Conservation (phyloP, 2,113 vertebrate species). For the Lota lota region DNA sequence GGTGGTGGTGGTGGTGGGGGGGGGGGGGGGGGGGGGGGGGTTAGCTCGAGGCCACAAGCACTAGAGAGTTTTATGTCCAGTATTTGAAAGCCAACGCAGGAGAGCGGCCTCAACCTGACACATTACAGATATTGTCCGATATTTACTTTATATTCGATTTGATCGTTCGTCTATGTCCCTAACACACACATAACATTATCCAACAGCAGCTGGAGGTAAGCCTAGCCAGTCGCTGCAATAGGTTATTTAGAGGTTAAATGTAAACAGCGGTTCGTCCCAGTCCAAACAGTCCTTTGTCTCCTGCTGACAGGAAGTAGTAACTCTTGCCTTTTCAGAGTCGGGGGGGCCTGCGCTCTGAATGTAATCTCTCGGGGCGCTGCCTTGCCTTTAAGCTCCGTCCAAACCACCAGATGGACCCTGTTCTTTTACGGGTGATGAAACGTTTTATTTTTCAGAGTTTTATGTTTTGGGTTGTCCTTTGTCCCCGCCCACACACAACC, state of each 20-base stretch:
- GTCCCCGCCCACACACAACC: too few species aligned
- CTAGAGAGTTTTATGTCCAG: too few species aligned
- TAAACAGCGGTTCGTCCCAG: constrained; percentile 45
- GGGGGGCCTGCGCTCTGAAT: constrained; percentile 25
- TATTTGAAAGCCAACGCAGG: too few species aligned
- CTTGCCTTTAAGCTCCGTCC: constrained; percentile 22
- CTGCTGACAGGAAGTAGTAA: constrained; percentile 47
- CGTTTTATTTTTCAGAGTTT: too few species aligned
- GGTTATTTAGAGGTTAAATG: constrained; percentile 30
- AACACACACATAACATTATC: background rate
- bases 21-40: too few species aligned
- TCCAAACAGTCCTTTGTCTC: constrained; percentile 54
- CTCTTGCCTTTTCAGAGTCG: constrained; percentile 44
- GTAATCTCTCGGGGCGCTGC: constrained; percentile 23
- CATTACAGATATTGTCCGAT: too few species aligned
- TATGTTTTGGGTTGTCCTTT: too few species aligned
- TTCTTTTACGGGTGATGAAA: constrained; percentile 5
- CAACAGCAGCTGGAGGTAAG: constrained; percentile 11
- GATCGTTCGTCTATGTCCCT: too few species aligned
- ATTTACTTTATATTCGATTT: too few species aligned
- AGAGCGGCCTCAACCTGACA: too few species aligned
- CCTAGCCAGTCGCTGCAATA: constrained; percentile 3
- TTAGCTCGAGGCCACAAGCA: too few species aligned
- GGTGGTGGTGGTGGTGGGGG: too few species aligned
- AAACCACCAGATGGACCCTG: constrained; percentile 6